Conservation (phyloP, 1,140 invertebrate genomes). For the Atopsyche davidsoni region DNA sequence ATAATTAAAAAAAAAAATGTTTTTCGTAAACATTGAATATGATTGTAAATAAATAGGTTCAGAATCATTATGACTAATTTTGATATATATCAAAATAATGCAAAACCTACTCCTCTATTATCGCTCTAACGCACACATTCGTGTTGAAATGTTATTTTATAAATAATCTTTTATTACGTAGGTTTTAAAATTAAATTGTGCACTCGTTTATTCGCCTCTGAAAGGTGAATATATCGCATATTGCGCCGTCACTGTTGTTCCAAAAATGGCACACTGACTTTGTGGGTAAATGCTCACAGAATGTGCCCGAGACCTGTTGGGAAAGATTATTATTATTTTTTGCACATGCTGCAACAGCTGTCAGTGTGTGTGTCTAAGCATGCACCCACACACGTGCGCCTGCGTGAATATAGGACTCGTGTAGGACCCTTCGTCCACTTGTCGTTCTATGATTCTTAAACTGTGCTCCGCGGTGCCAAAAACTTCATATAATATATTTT, state of each 20-base stretch:
- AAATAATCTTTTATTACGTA: no score
- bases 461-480: no score
- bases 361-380: slow-evolving; percentile 2
- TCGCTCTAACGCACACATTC: no score
- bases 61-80: no score
- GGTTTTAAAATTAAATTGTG: no score
- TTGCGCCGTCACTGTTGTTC: slow-evolving; percentile 3
- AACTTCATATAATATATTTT: slow-evolving; percentile 13
- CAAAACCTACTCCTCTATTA: no score
- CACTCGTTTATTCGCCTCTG: no score
- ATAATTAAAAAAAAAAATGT: not conserved
- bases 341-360: slow-evolving; percentile 15
- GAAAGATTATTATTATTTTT: slow-evolving; percentile 28
- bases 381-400: not conserved
- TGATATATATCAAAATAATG: no score
- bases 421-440: no score
- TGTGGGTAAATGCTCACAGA: slow-evolving; percentile 27
- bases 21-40: not conserved
- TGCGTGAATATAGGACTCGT: not conserved
- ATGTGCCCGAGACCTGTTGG: slow-evolving; percentile 27
- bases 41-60: not conserved
- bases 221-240: not conserved
- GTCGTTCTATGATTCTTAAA: no score
- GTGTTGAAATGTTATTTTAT: no score
- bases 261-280: slow-evolving; percentile 20